Conservation (phyloP, 2,113 vertebrate species). For the Gasterosteus nipponicus region DNA sequence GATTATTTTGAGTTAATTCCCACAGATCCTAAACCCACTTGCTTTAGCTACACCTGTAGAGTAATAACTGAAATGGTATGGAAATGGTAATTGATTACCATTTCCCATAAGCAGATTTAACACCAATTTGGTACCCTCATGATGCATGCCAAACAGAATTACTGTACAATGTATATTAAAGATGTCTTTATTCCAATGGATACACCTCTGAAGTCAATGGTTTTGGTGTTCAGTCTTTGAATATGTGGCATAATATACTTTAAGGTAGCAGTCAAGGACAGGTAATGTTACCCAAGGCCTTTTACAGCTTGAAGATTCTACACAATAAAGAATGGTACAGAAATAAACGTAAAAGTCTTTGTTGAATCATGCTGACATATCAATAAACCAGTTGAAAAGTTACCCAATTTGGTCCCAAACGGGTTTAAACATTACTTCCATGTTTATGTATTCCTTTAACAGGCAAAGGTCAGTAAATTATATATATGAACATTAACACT, state of each 20-base stretch:
- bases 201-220: conserved; percentile 29
- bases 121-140: background rate
- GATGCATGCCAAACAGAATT: background rate
- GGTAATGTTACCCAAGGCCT: background rate
- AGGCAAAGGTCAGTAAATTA: background rate
- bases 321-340: background rate
- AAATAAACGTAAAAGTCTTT: conserved; percentile 2
- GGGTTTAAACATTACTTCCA: background rate
- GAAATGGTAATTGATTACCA: background rate
- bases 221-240: background rate
- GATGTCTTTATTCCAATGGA: conserved; percentile 36
- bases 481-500: no score
- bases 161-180: conserved; percentile 4
- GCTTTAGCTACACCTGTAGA: conserved; percentile 2
- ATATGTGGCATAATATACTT: background rate
- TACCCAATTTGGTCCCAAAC: background rate
- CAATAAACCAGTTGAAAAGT: background rate
- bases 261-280: background rate
- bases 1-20: conserved; percentile 60
- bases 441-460: background rate
- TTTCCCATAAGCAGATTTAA: conserved; percentile 1
- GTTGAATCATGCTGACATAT: conserved; percentile 46
- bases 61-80: background rate
- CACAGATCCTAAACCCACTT: conserved; percentile 23
- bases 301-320: background rate